phyloP scores from a whole-genome alignment of 2,888 invertebrate genomes.

The Ceraclea dissimilis region DNA sequence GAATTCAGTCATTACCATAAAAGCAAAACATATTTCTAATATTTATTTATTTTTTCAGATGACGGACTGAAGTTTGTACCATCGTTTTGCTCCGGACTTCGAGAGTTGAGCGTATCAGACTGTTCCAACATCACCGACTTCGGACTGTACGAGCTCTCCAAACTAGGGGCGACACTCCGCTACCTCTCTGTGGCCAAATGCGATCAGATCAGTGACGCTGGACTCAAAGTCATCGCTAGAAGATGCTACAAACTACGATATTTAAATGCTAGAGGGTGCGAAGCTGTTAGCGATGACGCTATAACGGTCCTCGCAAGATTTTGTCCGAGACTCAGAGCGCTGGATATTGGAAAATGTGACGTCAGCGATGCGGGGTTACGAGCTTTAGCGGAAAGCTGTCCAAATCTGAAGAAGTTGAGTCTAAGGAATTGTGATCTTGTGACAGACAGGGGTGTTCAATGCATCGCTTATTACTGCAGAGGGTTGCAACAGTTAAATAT shows the following conservation, averaged over 20 bases:
- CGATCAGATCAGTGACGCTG: slow-evolving; percentile 85
- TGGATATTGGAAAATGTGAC: slow-evolving; percentile 91
- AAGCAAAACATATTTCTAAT: too few relatives aligned
- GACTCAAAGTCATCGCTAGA: slow-evolving; percentile 76
- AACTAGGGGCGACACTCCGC: slow-evolving; percentile 79
- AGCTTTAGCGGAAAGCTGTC: slow-evolving; percentile 81
- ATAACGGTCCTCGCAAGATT: slow-evolving; percentile 78
- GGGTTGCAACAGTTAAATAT: slow-evolving; percentile 88
- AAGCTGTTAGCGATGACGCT: slow-evolving; percentile 89
- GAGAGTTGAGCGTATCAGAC: slow-evolving; percentile 86
- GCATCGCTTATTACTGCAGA: slow-evolving; percentile 82
- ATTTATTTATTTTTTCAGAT: slow-evolving; percentile 46
- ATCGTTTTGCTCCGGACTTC: slow-evolving; percentile 75
- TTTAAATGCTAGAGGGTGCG: slow-evolving; percentile 86
- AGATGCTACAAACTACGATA: slow-evolving; percentile 85
- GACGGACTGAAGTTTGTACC: slow-evolving; percentile 87
- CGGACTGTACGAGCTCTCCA: slow-evolving; percentile 82
- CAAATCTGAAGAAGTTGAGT: slow-evolving; percentile 83
- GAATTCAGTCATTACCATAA: too few relatives aligned
- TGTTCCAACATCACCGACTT: slow-evolving; percentile 86
- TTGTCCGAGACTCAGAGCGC: slow-evolving; percentile 76
- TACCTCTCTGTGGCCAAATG: slow-evolving; percentile 93
- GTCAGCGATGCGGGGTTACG: slow-evolving; percentile 83
- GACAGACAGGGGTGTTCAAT: slow-evolving; percentile 81
- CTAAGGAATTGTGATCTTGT: slow-evolving; percentile 86